Evolutionary conservation across 2,888 invertebrate species (phyloP).

Genomic region (Drosophila lacicola): DNA sequence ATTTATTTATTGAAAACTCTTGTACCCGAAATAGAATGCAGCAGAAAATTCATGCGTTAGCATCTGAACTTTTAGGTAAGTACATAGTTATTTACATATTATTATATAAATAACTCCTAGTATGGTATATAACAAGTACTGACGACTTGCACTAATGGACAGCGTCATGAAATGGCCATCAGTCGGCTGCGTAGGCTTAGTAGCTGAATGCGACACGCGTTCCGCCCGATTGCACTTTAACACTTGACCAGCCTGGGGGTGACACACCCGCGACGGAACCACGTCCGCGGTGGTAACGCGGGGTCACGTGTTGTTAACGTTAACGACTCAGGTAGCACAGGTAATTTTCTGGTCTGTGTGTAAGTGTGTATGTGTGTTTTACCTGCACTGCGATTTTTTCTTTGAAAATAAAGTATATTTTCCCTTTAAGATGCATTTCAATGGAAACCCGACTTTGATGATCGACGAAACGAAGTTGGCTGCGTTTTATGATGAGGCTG

Average conservation of each 20-base stretch:
- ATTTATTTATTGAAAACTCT: no score
- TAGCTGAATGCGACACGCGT: slow-evolving; percentile 50
- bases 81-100: slow-evolving; percentile 21
- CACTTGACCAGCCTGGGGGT: slow-evolving; percentile 67
- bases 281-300: slow-evolving; percentile 34
- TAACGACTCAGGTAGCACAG: slow-evolving; percentile 65
- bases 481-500: slow-evolving; percentile 54
- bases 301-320: slow-evolving; percentile 74
- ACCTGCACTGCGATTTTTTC: slow-evolving; percentile 69
- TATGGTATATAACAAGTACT: slow-evolving; percentile 24
- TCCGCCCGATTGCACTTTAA: slow-evolving; percentile 78
- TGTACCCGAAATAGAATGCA: no score
- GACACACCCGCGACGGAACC: slow-evolving; percentile 49
- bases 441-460: slow-evolving; percentile 63
- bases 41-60: no score
- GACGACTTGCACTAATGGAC: slow-evolving; percentile 74
- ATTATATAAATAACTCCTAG: slow-evolving; percentile 1
- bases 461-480: slow-evolving; percentile 46
- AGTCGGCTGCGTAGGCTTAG: slow-evolving; percentile 45
- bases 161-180: slow-evolving; percentile 57
- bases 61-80: background rate
- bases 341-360: slow-evolving; percentile 41
- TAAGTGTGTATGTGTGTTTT: slow-evolving; percentile 24
- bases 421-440: slow-evolving; percentile 65
- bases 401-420: slow-evolving; percentile 67